phyloP scores from a whole-genome alignment of 2,113 vertebrate genomes.

The Egretta garzetta region DNA sequence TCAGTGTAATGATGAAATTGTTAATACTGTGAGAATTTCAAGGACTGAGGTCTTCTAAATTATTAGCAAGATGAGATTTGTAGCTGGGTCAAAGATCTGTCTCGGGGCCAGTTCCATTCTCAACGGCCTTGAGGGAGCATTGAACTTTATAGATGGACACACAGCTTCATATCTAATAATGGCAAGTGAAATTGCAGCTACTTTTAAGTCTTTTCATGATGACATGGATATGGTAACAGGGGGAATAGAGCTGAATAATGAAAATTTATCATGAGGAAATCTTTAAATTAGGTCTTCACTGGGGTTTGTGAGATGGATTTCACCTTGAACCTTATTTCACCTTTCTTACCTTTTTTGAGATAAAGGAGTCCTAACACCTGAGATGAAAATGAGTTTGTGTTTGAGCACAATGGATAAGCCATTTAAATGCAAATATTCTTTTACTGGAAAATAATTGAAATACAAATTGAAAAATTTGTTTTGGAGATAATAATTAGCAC shows the following conservation, averaged over 20 bases:
- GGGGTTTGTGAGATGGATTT: constrained; percentile 11
- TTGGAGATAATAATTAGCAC: constrained; percentile 26
- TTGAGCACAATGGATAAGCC: not conserved
- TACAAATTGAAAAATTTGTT: not conserved
- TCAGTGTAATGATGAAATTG: not conserved
- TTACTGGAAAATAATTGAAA: constrained; percentile 25
- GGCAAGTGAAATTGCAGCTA: not conserved
- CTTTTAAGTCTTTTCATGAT: not conserved
- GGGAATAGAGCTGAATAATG: not conserved
- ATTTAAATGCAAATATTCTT: constrained; percentile 51
- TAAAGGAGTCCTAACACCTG: not conserved
- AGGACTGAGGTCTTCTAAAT: not conserved
- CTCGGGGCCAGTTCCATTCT: not conserved
- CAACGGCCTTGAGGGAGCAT: not conserved
- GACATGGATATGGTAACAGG: not conserved
- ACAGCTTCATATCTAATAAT: not conserved
- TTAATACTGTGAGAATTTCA: not conserved
- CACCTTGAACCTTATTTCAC: constrained; percentile 20
- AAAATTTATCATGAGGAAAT: constrained; percentile 34
- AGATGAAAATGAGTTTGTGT: constrained; percentile 27
- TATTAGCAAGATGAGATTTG: not conserved
- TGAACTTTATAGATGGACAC: not conserved
- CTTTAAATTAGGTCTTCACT: not conserved
- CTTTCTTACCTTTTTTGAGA: not conserved
- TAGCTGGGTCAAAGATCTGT: not conserved